These are phyloP conservation scores for Xestia c-nigrum DNA, from an alignment of 2,888 invertebrate genomes.

Conservation along the genomic window DNA sequence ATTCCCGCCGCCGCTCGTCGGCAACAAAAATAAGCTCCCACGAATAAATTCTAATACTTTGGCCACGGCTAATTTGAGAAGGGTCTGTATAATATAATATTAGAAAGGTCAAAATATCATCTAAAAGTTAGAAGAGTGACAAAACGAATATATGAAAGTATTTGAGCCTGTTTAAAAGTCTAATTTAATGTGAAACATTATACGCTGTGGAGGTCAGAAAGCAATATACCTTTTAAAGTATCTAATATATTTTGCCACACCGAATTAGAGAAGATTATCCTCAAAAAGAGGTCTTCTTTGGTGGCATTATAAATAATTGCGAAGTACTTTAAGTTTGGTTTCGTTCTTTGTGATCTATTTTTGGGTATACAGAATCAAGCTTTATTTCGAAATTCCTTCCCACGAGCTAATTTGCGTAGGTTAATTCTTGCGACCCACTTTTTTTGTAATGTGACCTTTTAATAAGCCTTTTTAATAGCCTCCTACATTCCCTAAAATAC, in stretches of 20 bases:
- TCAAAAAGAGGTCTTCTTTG: neutral
- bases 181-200: constrained; percentile 29
- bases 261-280: constrained; percentile 10
- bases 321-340: neutral
- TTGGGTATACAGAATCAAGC: neutral
- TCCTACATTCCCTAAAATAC: neutral
- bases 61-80: constrained; percentile 50
- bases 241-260: neutral
- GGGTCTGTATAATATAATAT: constrained; percentile 45
- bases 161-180: constrained; percentile 21
- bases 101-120: constrained; percentile 35
- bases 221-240: neutral
- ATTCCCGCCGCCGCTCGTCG: neutral
- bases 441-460: neutral
- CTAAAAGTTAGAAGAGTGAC: constrained; percentile 29
- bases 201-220: neutral
- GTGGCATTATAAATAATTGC: constrained; percentile 9
- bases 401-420: neutral
- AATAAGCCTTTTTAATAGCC: neutral
- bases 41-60: constrained; percentile 47
- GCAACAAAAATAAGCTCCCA: constrained; percentile 37
- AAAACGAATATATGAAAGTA: constrained; percentile 27
- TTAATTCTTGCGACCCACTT: neutral
- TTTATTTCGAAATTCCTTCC: neutral
- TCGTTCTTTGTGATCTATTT: neutral